Evolutionary conservation across 2,888 invertebrate genomes (phyloP).

Genomic region (Reticulitermes lucifugus): DNA sequence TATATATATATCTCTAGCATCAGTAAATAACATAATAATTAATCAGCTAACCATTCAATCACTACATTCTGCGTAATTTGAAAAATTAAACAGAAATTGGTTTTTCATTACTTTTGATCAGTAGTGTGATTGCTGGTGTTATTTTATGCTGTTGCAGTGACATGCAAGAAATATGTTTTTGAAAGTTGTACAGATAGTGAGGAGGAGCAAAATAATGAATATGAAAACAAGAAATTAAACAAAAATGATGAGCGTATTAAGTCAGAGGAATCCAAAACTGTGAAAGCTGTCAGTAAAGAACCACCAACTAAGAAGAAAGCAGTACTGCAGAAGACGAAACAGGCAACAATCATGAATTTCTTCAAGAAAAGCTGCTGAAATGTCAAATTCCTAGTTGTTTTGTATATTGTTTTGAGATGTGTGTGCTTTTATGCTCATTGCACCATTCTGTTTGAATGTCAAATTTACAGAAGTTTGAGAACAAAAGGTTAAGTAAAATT

Average conservation of each 20-base stretch:
- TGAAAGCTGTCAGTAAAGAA: neutral
- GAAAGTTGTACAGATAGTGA: slow-evolving; percentile 46
- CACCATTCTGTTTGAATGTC: too few species aligned
- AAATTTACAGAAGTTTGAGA: too few species aligned
- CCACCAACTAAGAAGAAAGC: slow-evolving; percentile 30
- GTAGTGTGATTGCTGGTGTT: neutral
- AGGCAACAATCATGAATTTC: slow-evolving; percentile 39
- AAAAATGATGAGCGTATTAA: neutral
- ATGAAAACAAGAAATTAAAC: slow-evolving; percentile 28
- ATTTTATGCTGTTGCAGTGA: slow-evolving; percentile 32
- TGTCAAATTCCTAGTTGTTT: too few species aligned
- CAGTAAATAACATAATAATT: too few species aligned
- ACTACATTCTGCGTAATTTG: too few species aligned
- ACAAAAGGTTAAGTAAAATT: too few species aligned
- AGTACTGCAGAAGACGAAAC: slow-evolving; percentile 32
- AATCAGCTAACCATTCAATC: too few species aligned
- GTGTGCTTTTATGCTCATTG: too few species aligned
- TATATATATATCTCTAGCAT: too few species aligned
- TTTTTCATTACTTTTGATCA: too few species aligned
- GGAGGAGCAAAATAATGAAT: slow-evolving; percentile 27
- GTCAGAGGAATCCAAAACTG: neutral
- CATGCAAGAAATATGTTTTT: slow-evolving; percentile 36
- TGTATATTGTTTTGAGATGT: too few species aligned
- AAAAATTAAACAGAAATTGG: too few species aligned
- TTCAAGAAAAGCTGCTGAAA: slow-evolving; percentile 24